A percentile compares a stretch with the other conserved stretches of the same genome.
Conservation (phyloP, 2,888 invertebrate species). For the Eupeodes latifasciatus region DNA sequence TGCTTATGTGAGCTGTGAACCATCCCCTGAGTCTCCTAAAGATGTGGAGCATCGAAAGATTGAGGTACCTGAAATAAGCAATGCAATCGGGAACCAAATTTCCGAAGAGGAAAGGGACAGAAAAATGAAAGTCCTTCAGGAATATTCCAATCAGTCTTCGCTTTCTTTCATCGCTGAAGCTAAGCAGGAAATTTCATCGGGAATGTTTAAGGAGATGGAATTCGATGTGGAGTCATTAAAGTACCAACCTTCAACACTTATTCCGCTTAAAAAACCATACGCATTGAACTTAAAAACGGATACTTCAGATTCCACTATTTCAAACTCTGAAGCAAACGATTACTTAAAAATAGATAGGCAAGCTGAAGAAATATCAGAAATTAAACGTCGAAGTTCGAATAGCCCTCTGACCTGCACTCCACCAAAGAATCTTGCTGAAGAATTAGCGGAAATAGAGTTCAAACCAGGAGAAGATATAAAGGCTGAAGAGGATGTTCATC, state of each 20-base stretch:
- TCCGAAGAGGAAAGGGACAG: slow-evolving; percentile 45
- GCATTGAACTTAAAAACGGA: neutral
- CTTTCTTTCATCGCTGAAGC: slow-evolving; percentile 78
- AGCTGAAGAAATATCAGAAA: neutral
- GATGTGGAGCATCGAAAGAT: neutral
- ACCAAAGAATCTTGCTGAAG: slow-evolving; percentile 20
- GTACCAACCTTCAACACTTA: slow-evolving; percentile 26
- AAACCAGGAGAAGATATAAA: neutral
- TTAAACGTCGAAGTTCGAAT: neutral
- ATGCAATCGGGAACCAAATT: neutral
- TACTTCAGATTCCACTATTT: neutral
- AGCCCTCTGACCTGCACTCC: neutral
- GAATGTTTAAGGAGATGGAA: slow-evolving; percentile 44
- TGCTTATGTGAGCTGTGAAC: slow-evolving; percentile 67
- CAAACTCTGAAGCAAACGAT: neutral
- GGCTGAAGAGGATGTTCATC: neutral
- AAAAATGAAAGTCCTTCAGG: slow-evolving; percentile 78
- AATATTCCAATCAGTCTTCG: slow-evolving; percentile 78
- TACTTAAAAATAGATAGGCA: neutral
- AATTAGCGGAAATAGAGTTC: slow-evolving; percentile 8
- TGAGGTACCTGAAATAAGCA: neutral
- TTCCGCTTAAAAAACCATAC: slow-evolving; percentile 11
- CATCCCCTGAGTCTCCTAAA: neutral
- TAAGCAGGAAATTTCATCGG: slow-evolving; percentile 77
- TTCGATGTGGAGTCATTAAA: slow-evolving; percentile 39